phyloP scores from a whole-genome alignment of 1,140 invertebrate genomes.

The Nasonia longicornis region DNA sequence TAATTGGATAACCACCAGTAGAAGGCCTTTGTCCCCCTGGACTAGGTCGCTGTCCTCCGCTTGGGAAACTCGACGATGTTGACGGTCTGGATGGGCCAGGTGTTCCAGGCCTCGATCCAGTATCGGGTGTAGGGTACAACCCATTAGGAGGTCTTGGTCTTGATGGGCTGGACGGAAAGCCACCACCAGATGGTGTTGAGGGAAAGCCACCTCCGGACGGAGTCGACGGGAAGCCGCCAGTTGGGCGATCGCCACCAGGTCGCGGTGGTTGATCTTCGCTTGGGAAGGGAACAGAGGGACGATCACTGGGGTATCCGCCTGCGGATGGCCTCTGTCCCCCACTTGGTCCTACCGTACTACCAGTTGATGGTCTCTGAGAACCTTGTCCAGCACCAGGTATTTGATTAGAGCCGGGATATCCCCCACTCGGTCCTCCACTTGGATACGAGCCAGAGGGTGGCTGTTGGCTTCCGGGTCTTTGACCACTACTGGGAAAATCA shows the following conservation, averaged over 20 bases:
- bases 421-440: conserved; percentile 50
- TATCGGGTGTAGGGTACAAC: conserved; percentile 31
- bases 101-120: conserved; percentile 6
- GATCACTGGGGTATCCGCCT: conserved; percentile 50
- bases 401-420: conserved; percentile 53
- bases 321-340: conserved; percentile 49
- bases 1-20: conserved; percentile 20
- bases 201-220: background rate
- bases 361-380: conserved; percentile 49
- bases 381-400: conserved; percentile 52
- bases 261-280: conserved; percentile 47
- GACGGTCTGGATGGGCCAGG: conserved; percentile 31
- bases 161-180: conserved; percentile 3
- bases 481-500: conserved; percentile 47
- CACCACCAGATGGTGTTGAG: conserved; percentile 6
- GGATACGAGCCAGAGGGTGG: conserved; percentile 51
- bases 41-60: conserved; percentile 43
- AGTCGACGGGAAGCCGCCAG: background rate
- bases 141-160: conserved; percentile 44
- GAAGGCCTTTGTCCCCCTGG: conserved; percentile 27
- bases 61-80: conserved; percentile 26
- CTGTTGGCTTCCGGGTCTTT: conserved; percentile 43
- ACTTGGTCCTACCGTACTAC: conserved; percentile 45
- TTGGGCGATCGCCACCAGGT: conserved; percentile 50
- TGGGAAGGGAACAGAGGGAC: conserved; percentile 45